Evolutionary conservation across 2,888 invertebrate species (phyloP).

Genomic region (Acleris cristana): DNA sequence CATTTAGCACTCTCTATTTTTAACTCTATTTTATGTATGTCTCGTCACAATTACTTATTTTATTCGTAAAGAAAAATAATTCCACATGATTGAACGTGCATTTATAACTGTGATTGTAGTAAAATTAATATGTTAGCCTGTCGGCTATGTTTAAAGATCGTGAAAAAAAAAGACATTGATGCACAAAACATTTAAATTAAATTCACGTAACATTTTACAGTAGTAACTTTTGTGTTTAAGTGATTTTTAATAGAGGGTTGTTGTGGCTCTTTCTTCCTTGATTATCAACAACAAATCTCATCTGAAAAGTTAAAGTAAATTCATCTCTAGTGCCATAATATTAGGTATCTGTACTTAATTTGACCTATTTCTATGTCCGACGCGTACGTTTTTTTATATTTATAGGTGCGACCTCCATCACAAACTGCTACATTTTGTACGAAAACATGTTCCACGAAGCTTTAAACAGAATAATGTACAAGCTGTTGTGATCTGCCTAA

Average conservation of each 20-base stretch:
- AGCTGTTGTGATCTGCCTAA: constrained; percentile 6
- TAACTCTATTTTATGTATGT: no score
- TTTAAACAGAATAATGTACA: constrained; percentile 22
- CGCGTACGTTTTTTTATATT: neutral
- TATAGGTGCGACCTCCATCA: constrained; percentile 18
- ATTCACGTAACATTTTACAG: no score
- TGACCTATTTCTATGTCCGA: constrained; percentile 17
- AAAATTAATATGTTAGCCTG: no score
- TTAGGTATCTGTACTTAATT: constrained; percentile 54
- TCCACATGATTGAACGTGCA: no score
- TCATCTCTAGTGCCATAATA: constrained; percentile 60
- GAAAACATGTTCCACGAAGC: constrained; percentile 13
- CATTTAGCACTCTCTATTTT: constrained; percentile 48
- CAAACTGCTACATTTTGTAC: constrained; percentile 5
- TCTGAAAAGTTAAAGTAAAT: constrained; percentile 25
- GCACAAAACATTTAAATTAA: no score
- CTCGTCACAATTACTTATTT: no score
- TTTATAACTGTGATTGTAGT: no score
- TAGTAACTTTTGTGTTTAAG: neutral
- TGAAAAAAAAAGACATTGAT: no score
- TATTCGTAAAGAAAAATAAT: no score
- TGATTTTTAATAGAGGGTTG: neutral
- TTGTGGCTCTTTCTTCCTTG: constrained; percentile 17
- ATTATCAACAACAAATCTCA: constrained; percentile 20
- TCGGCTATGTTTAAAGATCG: no score